Evolutionary conservation across 2,797 vertebrate genomes (phyloP), one percentile per base, ranked within the genome.

Genomic region (Coregonus ussuriensis): DNA sequence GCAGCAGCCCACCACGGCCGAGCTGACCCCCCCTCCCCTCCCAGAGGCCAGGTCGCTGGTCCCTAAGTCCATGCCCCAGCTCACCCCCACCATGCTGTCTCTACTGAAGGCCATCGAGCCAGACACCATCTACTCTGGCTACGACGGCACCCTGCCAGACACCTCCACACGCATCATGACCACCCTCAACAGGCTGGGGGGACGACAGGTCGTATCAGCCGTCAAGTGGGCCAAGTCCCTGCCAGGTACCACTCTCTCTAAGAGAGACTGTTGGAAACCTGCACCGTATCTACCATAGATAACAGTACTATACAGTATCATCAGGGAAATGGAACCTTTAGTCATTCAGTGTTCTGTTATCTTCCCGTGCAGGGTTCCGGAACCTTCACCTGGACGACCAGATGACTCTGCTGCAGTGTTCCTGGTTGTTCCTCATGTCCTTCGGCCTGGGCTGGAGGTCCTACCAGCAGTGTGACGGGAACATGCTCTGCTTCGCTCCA

Each of bases 221-320:
- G 98, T 99, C 59, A 99, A 99, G 86, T 99, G 98, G 98, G 98
- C 98, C 13, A 99, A 99, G 93, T 94, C 97, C 0, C 95, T 99
- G 83, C 98, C 98, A 95, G 98, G 98, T 99, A 65, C 11, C 15
- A 29, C 63, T 66, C 15, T 14, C 4, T 25, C 15, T 66, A 33
- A 31, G 63, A 66, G 25, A 31, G 15, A 14, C 13, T 15, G 63
- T 54, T 69, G 41, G 41, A 47, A 47, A 47, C 41, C 37, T 41
- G 37, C 37, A 41, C 37, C 6, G 37, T 41, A 41, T 41, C 9
- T 47, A 47, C 41, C 41, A 47, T 47, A 47, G 41, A 47, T 9
- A 11, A 2, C 9, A 47, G 41, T 47, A 13, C 41, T 47, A 37
- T 37, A 3, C 41, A 47, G 41, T 3, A 47, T 47, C 41, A 47